A percentile compares a stretch with the other conserved stretches of the same genome.
These are phyloP conservation scores for Mythimna albipuncta DNA, from an alignment of 2,888 invertebrate genomes.

Conservation along the genomic window DNA sequence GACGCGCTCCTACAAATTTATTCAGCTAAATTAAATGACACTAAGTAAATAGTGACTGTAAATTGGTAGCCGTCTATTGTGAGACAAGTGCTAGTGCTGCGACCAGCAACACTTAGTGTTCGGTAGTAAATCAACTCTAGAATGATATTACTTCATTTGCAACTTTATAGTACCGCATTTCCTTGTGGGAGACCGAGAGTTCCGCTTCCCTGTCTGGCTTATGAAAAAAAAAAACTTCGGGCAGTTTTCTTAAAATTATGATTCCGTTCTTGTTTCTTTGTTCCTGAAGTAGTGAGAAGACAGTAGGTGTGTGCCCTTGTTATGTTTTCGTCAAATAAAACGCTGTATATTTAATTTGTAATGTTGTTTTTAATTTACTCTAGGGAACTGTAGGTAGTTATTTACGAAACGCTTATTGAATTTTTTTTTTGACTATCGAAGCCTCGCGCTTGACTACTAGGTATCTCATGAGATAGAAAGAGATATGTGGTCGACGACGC, in stretches of 20 bases:
- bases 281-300: constrained; percentile 71
- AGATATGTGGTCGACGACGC: too few species aligned
- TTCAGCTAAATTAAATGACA: constrained; percentile 86
- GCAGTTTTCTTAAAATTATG: constrained; percentile 83
- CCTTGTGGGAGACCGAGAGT: constrained; percentile 76
- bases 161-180: constrained; percentile 84
- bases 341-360: constrained; percentile 72
- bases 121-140: constrained; percentile 80
- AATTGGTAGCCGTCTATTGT: constrained; percentile 77
- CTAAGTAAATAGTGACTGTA: constrained; percentile 81
- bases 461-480: too few species aligned
- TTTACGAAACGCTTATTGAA: neutral
- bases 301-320: constrained; percentile 70
- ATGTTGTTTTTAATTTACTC: constrained; percentile 65
- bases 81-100: constrained; percentile 63
- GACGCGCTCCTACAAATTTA: constrained; percentile 71
- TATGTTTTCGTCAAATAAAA: constrained; percentile 73
- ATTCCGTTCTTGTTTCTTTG: constrained; percentile 74
- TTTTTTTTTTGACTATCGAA: too few species aligned
- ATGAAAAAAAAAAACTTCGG: constrained; percentile 78
- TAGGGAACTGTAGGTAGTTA: constrained; percentile 13
- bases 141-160: constrained; percentile 88
- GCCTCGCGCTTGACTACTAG: too few species aligned
- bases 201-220: constrained; percentile 73
- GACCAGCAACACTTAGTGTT: constrained; percentile 74